A percentile compares a stretch with the other conserved stretches of the same genome.
Evolutionary conservation across 1,140 invertebrate genomes (phyloP).

Genomic region (Magallana angulata): DNA sequence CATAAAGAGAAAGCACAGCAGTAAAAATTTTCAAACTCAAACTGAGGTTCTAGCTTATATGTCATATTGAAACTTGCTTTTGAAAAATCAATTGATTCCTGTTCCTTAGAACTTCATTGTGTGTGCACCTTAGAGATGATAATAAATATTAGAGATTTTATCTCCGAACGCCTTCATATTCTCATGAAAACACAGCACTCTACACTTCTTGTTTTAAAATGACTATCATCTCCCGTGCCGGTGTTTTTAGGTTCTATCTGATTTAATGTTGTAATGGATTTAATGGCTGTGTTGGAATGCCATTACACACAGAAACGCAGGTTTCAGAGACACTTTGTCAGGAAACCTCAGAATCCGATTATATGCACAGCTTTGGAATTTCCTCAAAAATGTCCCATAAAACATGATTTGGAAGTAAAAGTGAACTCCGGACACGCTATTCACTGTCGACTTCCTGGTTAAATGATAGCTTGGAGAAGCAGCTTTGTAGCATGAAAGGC

Average conservation of each 20-base stretch:
- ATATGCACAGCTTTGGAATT: not conserved
- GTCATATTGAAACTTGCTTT: too few species aligned
- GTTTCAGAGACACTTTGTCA: constrained; percentile 1
- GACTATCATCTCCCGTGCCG: not conserved
- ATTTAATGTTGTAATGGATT: not conserved
- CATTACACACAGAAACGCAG: constrained; percentile 9
- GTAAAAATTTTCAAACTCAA: too few species aligned
- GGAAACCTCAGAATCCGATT: not conserved
- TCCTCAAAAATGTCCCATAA: constrained; percentile 14
- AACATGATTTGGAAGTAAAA: not conserved
- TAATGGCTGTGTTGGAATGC: not conserved
- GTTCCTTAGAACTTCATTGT: too few species aligned
- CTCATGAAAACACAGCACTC: not conserved
- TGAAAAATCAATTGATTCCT: too few species aligned
- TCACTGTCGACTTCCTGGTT: not conserved
- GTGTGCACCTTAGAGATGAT: too few species aligned
- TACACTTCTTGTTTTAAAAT: not conserved
- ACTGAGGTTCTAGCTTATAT: too few species aligned
- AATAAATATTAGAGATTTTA: not conserved
- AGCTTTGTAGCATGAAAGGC: not conserved
- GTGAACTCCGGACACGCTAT: not conserved
- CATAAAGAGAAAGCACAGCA: too few species aligned
- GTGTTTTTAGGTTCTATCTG: not conserved
- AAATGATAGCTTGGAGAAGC: constrained; percentile 14
- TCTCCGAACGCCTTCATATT: not conserved